Evolutionary conservation across 1,140 invertebrate genomes (phyloP), one percentile per base, ranked within the genome.

Genomic region (Fragariocoptes setiger): DNA sequence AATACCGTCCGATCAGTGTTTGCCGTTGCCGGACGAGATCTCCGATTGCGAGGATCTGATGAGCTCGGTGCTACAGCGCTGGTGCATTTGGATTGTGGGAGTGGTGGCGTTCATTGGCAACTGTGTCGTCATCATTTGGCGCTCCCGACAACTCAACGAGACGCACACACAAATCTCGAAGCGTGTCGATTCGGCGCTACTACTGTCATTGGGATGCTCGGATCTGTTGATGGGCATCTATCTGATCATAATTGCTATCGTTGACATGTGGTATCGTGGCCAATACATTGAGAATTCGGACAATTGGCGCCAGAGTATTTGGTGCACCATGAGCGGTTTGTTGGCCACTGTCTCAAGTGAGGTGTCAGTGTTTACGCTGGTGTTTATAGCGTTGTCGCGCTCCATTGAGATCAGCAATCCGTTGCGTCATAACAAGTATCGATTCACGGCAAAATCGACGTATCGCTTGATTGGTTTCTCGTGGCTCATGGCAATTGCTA

Each of bases 191-290:
- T 51, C 46, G 1, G 38, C 42, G 4, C 51, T 62, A 2, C 61
- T 62, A 20, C 53, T 58, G 2, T 60, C 58, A 35, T 46, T 62
- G 35, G 60, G 57, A 0, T 51, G 57, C 19, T 56, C 74, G 4
- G 75, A 79, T 55, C 60, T 75, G 47, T 53, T 77, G 15, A 76
- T 77, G 71, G 75, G 73, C 1, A 52, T 76, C 37, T 78, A 78
- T 54, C 57, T 78, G 41, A 51, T 73, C 13, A 61, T 69, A 38
- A 71, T 78, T 47, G 72, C 66, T 3, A 53, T 65, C 21, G 62
- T 70, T 48, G 75, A 79, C 52, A 44, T 52, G 3, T 52, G 58
- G 43, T 62, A 60, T 44, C 53, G 59, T 18, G 59, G 59, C 1
- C 47, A 52, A 21, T 63, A 63, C 47, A 59, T 60, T 37, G 50